phyloP scores from a whole-genome alignment of 2,797 vertebrate species.

The Epinephelus awoara region DNA sequence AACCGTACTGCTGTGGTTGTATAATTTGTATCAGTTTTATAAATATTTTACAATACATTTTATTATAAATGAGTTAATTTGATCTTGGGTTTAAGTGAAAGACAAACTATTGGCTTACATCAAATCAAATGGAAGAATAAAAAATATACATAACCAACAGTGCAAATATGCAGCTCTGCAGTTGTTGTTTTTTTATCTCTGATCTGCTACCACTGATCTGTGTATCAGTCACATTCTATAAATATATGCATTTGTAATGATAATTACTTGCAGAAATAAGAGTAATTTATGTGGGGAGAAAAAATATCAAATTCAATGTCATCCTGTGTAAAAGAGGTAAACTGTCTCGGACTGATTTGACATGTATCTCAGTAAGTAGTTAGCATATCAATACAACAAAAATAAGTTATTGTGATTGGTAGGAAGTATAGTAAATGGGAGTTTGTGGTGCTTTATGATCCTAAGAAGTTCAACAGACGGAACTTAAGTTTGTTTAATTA shows the following conservation, averaged over 20 bases:
- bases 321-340: not conserved
- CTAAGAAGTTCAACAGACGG: not conserved
- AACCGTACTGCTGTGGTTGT: constrained; percentile 26
- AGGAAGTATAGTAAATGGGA: not conserved
- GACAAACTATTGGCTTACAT: constrained; percentile 5
- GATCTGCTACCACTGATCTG: constrained; percentile 32
- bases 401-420: not conserved
- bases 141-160: not conserved
- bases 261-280: constrained; percentile 8
- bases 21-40: constrained; percentile 37
- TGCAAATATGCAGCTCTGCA: constrained; percentile 33
- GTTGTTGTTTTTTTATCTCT: constrained; percentile 17
- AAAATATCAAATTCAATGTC: not conserved
- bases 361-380: not conserved
- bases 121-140: too few relatives aligned
- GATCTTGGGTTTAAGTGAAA: constrained; percentile 24
- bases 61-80: constrained; percentile 36
- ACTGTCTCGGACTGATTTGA: constrained; percentile 6
- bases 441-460: constrained; percentile 9
- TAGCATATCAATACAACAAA: not conserved
- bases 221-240: constrained; percentile 33
- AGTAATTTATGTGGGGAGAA: not conserved
- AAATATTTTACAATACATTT: constrained; percentile 52
- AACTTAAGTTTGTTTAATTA: constrained; percentile 9
- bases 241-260: constrained; percentile 44